Evolutionary conservation across 2,888 invertebrate species (phyloP).

Genomic region (Trichopoda pennipes): DNA sequence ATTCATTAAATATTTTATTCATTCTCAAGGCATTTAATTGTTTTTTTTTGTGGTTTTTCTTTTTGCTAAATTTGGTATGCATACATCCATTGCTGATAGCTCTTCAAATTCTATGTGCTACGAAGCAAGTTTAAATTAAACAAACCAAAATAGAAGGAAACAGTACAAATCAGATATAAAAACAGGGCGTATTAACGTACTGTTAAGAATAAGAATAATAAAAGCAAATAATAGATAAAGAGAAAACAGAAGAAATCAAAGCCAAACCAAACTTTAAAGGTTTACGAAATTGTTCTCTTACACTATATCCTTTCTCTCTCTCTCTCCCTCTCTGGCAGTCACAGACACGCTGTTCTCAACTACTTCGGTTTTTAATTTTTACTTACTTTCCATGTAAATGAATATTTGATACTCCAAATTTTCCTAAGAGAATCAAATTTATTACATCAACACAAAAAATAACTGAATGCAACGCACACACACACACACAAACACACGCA

Average conservation of each 20-base stretch:
- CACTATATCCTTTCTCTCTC: not conserved
- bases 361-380: not conserved
- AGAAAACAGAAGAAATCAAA: too few relatives aligned
- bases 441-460: conserved; percentile 33
- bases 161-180: conserved; percentile 50
- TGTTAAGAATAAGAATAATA: not conserved
- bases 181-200: conserved; percentile 64
- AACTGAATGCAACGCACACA: conserved; percentile 11
- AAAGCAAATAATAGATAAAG: conserved; percentile 7
- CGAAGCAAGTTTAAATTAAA: not conserved
- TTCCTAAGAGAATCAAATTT: conserved; percentile 27
- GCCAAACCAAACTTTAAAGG: too few relatives aligned
- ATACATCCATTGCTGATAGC: not conserved
- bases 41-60: too few relatives aligned
- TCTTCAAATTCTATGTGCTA: conserved; percentile 4
- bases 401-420: not conserved
- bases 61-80: too few relatives aligned
- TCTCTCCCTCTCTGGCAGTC: not conserved
- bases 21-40: too few relatives aligned
- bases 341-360: not conserved
- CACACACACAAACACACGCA: conserved; percentile 12
- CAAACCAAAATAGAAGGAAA: conserved; percentile 17
- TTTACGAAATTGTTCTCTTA: not conserved
- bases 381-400: too few relatives aligned
- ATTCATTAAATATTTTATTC: not conserved